Conservation (phyloP, 2,888 invertebrate species). For the Caradrina kadenii region DNA sequence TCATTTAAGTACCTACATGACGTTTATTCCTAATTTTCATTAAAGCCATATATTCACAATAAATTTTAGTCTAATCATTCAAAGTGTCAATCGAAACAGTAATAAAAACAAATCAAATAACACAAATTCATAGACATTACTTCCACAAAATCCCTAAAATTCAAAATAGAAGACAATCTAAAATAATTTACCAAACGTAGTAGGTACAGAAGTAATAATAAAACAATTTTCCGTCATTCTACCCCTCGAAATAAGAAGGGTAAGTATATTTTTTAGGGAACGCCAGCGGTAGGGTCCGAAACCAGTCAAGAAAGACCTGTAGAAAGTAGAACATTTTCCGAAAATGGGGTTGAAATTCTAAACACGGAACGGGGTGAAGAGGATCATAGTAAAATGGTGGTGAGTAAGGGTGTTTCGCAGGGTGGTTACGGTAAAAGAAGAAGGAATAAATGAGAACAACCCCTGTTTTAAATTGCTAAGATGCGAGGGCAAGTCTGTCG, state of each 20-base stretch:
- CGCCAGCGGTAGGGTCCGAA: conserved; percentile 65
- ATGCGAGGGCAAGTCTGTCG: conserved; percentile 67
- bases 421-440: conserved; percentile 77
- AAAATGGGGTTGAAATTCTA: conserved; percentile 25
- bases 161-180: conserved; percentile 18
- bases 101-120: not conserved
- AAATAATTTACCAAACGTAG: conserved; percentile 55
- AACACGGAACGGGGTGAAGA: conserved; percentile 55
- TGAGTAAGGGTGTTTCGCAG: conserved; percentile 60
- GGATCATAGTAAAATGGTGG: conserved; percentile 66
- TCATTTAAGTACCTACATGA: too few species aligned
- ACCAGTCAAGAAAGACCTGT: conserved; percentile 72
- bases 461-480: conserved; percentile 86
- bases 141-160: not conserved
- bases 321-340: conserved; percentile 17
- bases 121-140: not conserved
- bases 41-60: not conserved
- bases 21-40: too few species aligned
- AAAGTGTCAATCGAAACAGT: not conserved
- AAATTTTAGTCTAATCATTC: not conserved
- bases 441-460: conserved; percentile 82
- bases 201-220: conserved; percentile 72
- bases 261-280: conserved; percentile 79
- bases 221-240: conserved; percentile 70
- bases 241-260: conserved; percentile 79